Conservation (phyloP, 2,888 invertebrate species). For the Plagiodera versicolora region DNA sequence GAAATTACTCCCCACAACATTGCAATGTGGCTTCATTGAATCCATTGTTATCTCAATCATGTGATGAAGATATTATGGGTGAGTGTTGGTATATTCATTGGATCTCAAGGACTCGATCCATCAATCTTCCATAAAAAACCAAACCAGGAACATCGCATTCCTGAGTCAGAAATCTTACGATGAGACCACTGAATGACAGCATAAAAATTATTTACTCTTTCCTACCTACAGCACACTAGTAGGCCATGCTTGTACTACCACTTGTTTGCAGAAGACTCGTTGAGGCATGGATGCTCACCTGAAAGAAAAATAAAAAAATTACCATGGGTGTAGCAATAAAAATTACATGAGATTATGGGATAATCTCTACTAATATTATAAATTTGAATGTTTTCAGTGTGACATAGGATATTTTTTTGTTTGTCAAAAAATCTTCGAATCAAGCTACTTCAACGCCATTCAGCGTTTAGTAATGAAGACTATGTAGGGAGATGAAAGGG, state of each 20-base stretch:
- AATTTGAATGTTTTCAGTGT: too few relatives aligned
- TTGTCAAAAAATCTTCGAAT: too few relatives aligned
- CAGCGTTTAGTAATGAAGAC: too few relatives aligned
- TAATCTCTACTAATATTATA: too few relatives aligned
- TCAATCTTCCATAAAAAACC: too few relatives aligned
- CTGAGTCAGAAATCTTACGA: background rate
- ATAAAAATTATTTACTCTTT: background rate
- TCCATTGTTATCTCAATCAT: too few relatives aligned
- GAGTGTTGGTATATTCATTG: background rate
- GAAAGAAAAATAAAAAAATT: background rate
- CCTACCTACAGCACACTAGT: background rate
- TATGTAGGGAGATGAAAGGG: too few relatives aligned
- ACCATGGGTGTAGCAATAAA: background rate
- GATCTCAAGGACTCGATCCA: background rate
- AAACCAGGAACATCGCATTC: background rate
- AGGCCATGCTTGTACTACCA: background rate
- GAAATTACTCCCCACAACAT: too few relatives aligned
- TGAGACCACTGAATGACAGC: background rate
- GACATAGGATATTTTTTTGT: too few relatives aligned
- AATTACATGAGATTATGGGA: too few relatives aligned
- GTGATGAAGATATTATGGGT: background rate
- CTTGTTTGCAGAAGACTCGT: conserved; percentile 8
- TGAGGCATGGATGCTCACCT: conserved; percentile 6
- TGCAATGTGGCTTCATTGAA: too few relatives aligned
- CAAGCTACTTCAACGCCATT: too few relatives aligned